Base-by-base conservation (phyloP, 2,797 vertebrate genomes). In the Varecia variegata region DNA sequence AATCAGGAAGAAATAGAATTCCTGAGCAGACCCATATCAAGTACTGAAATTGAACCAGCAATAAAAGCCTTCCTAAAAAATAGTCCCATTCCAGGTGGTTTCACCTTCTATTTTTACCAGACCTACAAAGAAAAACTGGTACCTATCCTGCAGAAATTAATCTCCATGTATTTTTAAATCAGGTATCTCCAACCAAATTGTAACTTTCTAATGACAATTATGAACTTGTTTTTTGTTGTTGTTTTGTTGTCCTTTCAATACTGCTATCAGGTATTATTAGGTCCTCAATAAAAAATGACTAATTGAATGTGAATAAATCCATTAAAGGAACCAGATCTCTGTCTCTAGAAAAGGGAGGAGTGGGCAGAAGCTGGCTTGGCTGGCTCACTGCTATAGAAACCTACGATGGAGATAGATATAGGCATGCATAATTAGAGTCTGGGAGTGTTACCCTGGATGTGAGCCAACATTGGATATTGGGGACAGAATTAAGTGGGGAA, bases 341-440 rank as follows among this genome's bases (percentile, higher is more conserved):
- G 2, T 52, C 30, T 32, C 6, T 35, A 6, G 6, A 2, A 3
- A n/a, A 17, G 11, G 21, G 5, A 71, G 21, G 4, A 8, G 3
- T 47, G 6, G 1, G 18, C 2, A 73, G 54, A 35, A n/a, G 5
- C 4, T 71, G 8, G 3, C 2, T 4, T 71, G 10, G 18, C 20
- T 40, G 21, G 6, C 13, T 23, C 43, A 25, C 5, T 2, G 32
- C 9, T 35, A 13, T 18, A 65, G 84, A 89, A 56, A 56, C 0
- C 18, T 38, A 17, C 4, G 10, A 10, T 58, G 71, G 27, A 47
- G 14, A 56, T 14, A 47, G 17, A 56, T 18, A 58, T 0, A 62
- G 6, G 14, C 12, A 4, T 12, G 20, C 43, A 4, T 9, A 20
- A 14, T 27, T 13, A 32, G 4, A 56, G n/a, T 15, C 32, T n/a